These are phyloP conservation scores for Parelbella ahira DNA, from an alignment of 2,888 invertebrate species.

Conservation along the genomic window DNA sequence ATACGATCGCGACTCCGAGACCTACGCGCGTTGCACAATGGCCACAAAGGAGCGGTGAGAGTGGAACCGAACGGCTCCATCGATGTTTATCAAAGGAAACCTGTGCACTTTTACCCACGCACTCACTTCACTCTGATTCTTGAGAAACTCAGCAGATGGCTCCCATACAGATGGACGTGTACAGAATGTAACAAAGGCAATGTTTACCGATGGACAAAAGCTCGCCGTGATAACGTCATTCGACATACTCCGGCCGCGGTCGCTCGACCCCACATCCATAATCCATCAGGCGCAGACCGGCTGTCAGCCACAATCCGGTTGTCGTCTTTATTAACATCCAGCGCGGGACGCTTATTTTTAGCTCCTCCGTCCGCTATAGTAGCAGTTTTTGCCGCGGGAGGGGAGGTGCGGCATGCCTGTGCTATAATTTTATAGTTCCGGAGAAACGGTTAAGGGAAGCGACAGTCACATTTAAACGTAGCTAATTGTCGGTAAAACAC, in stretches of 20 bases:
- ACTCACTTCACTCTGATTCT: no score
- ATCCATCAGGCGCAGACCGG: conserved; percentile 29
- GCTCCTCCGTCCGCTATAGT: conserved; percentile 43
- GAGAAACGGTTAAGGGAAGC: conserved; percentile 60
- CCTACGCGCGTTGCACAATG: conserved; percentile 45
- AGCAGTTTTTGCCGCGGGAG: conserved; percentile 47
- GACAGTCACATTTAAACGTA: conserved; percentile 47
- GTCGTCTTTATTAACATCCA: conserved; percentile 53
- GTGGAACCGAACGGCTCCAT: conserved; percentile 10
- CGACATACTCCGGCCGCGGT: conserved; percentile 6
- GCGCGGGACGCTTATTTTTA: conserved; percentile 50
- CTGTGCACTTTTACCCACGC: no score
- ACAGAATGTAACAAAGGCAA: conserved; percentile 9
- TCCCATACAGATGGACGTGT: conserved; percentile 5
- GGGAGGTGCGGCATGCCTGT: conserved; percentile 43
- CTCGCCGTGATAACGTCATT: conserved; percentile 11
- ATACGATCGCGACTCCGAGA: conserved; percentile 33
- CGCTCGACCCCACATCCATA: conserved; percentile 20
- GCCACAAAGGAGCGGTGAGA: conserved; percentile 19
- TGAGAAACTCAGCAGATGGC: conserved; percentile 1
- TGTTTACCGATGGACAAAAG: conserved; percentile 14
- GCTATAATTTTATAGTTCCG: conserved; percentile 69
- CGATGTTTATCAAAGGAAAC: no score
- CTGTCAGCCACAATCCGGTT: conserved; percentile 50
- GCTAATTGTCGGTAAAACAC: conserved; percentile 56